A percentile compares a stretch with the other conserved stretches of the same genome.
Conservation (phyloP, 2,888 invertebrate genomes). For the Incurvaria masculella region DNA sequence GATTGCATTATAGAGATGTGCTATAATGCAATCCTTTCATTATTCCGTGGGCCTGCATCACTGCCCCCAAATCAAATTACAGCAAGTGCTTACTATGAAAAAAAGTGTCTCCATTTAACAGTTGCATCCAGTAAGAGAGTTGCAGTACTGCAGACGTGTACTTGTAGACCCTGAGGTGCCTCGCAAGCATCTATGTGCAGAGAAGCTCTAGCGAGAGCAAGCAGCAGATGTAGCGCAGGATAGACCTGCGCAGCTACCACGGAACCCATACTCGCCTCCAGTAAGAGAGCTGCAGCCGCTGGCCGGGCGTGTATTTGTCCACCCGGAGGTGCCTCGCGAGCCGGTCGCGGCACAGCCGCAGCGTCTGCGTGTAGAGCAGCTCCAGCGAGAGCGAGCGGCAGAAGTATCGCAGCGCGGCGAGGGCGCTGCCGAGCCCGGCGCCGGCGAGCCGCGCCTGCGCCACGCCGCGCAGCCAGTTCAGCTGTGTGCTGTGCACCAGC, state of each 20-base stretch:
- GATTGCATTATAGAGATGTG: too few species aligned
- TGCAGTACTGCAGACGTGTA: slow-evolving; percentile 87
- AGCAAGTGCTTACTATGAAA: too few species aligned
- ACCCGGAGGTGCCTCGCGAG: slow-evolving; percentile 86
- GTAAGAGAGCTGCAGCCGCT: slow-evolving; percentile 88
- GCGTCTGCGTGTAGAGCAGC: slow-evolving; percentile 81
- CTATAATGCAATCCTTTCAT: too few species aligned
- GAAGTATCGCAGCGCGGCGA: slow-evolving; percentile 75
- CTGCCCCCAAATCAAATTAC: too few species aligned
- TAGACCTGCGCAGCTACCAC: too few species aligned
- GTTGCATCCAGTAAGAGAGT: slow-evolving; percentile 92
- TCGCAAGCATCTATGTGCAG: slow-evolving; percentile 86
- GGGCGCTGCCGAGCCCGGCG: slow-evolving; percentile 71
- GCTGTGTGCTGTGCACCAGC: slow-evolving; percentile 91
- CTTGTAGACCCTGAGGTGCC: slow-evolving; percentile 87
- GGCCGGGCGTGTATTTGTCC: slow-evolving; percentile 88
- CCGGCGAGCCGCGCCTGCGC: slow-evolving; percentile 83
- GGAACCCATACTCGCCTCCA: slow-evolving; percentile 87
- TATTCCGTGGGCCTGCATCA: too few species aligned
- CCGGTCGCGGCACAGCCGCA: slow-evolving; percentile 83
- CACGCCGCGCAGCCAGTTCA: slow-evolving; percentile 90
- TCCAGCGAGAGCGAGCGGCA: slow-evolving; percentile 95
- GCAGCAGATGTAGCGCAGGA: slow-evolving; percentile 92
- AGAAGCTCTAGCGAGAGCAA: slow-evolving; percentile 89
- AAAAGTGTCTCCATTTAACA: too few species aligned